Percentiles rank a stretch among this genome's conserved stretches.
Evolutionary conservation across 2,113 vertebrate genomes (phyloP).

Genomic region (Chascanopsetta lugubris): DNA sequence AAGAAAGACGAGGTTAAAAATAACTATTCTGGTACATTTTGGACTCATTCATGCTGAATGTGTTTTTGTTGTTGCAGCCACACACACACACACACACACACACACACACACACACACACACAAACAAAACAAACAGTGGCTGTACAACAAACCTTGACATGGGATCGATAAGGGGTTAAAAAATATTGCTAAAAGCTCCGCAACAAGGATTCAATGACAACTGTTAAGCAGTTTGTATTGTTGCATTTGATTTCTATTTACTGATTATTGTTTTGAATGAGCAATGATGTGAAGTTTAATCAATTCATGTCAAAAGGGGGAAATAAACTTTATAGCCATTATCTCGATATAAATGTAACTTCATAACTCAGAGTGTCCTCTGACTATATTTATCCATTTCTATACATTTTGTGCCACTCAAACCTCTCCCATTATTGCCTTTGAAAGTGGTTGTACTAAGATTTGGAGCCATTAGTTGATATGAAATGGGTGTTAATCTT

Average conservation of each 20-base stretch:
- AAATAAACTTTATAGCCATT: background rate
- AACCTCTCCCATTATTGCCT: background rate
- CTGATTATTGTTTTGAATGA: background rate
- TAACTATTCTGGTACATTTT: background rate
- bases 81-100: no score
- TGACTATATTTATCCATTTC: constrained; percentile 2
- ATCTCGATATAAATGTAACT: background rate
- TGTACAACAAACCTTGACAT: constrained; percentile 47
- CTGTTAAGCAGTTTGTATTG: background rate
- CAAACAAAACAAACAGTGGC: no score
- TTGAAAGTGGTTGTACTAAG: background rate
- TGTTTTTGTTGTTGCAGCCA: no score
- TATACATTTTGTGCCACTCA: background rate
- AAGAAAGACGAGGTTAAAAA: constrained; percentile 8
- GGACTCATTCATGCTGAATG: constrained; percentile 13
- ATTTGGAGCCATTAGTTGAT: background rate
- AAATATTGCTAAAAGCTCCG: background rate
- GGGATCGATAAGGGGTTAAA: constrained; percentile 37
- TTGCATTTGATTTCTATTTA: background rate
- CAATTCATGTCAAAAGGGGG: background rate
- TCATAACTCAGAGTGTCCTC: background rate
- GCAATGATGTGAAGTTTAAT: constrained; percentile 11
- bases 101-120: no score
- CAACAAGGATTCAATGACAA: background rate
- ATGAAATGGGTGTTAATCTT: background rate